Base-by-base conservation (phyloP, 1,140 invertebrate species). In the Tachypleus tridentatus region DNA sequence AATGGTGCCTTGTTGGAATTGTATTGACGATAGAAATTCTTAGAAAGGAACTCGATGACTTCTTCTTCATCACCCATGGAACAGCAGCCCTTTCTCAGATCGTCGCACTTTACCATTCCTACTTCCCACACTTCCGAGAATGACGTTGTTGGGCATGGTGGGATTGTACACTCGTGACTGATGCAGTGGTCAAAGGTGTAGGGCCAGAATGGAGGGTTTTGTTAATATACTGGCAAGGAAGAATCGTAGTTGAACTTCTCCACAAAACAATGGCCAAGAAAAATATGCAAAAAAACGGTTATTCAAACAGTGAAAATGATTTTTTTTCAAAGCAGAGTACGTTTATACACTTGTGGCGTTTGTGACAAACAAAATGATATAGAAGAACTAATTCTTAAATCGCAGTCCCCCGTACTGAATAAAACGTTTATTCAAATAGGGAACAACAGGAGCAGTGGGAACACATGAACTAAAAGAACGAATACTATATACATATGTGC, bases 111-210 rank as follows among this genome's bases (percentile, higher is more conserved):
- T 51, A 95, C 91, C 92, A 95, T 94, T 48, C 91, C 88, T 86
- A 91, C 64, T 64, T 70, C 68, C 72, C 72, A 71, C 4, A 71
- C 49, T 10, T 86, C 86, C 0, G 85, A 82, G 76, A 87, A 89
- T 8, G 85, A 82, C 70, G 87, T 86, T 0, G 90, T 94, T 1
- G 93, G 93, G 74, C 93, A 96, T 3, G 93, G 80, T 62, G 91
- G 91, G 73, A 94, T 93, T 90, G 93, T 93, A 73, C 91, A 94
- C 73, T 94, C 90, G 73, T 94, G 91, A 83, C 91, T 92, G 59
- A 93, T 80, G 75, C 91, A 91, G 76, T 93, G 93, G 74, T 93
- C 91, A 57, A 93, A 79, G 5, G 91, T 93, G 74, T 93, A 93
- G 1, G 91, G 91, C 88, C 88, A 94, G 72, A 88, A 90, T 4